Percentiles rank a stretch among this genome's conserved stretches.
Evolutionary conservation across 2,797 vertebrate genomes (phyloP).

Genomic region (Phrynocephalus guinanensis): DNA sequence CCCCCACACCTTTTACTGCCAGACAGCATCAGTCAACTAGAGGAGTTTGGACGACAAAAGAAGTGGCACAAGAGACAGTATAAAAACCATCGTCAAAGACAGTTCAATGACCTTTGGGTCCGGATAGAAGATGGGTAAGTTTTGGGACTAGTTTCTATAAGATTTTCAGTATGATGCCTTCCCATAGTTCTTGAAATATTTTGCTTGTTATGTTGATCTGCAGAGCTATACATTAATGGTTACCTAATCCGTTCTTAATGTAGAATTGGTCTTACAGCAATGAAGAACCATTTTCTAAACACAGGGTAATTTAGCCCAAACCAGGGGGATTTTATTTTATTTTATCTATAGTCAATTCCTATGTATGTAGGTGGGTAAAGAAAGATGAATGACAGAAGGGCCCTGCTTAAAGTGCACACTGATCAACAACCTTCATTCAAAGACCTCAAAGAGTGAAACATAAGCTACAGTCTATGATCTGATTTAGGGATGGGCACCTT

Average conservation of each 20-base stretch:
- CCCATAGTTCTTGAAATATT: too few relatives aligned
- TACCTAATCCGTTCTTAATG: background rate
- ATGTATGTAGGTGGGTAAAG: background rate
- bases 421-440: background rate
- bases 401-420: background rate
- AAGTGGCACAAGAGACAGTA: slow-evolving; percentile 90
- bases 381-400: background rate
- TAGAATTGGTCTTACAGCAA: background rate
- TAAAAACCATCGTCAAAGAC: slow-evolving; percentile 86
- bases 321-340: background rate
- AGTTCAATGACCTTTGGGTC: slow-evolving; percentile 98
- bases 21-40: slow-evolving; percentile 96
- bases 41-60: slow-evolving; percentile 93
- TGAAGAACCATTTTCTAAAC: background rate
- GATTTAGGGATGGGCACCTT: too few relatives aligned
- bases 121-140: slow-evolving; percentile 93
- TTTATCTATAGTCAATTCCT: background rate
- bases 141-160: background rate
- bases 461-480: background rate
- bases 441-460: background rate
- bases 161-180: background rate
- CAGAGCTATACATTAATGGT: background rate
- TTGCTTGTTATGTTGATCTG: background rate
- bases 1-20: slow-evolving; percentile 91
- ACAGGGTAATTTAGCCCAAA: background rate